Conservation (phyloP, 2,113 vertebrate species). For the Semnornis frantzii region DNA sequence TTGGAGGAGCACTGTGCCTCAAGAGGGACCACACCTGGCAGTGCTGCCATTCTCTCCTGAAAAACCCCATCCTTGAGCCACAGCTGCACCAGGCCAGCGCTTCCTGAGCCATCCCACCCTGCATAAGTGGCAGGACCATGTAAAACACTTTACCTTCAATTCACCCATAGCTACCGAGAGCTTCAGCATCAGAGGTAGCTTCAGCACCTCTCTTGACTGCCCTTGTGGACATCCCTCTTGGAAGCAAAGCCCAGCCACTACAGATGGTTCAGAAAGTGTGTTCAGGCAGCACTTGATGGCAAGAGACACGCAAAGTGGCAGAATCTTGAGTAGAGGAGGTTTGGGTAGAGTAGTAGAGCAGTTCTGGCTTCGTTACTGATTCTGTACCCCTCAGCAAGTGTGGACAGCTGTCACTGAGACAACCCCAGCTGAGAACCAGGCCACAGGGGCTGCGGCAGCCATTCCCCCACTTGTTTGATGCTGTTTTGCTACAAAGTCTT, state of each 20-base stretch:
- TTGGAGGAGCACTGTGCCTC: neutral
- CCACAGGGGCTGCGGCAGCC: neutral
- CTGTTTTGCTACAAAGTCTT: neutral
- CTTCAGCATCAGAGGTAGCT: neutral
- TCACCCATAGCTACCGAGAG: neutral
- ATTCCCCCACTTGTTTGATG: neutral
- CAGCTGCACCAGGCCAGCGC: neutral
- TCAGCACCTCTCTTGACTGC: neutral
- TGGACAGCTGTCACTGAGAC: neutral
- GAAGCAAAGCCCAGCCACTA: neutral
- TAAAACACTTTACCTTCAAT: neutral
- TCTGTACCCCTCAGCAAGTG: neutral
- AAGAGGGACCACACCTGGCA: neutral
- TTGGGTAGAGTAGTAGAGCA: neutral
- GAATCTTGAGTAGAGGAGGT: neutral
- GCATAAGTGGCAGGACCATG: neutral
- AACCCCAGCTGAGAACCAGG: fast-evolving
- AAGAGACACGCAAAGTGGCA: neutral
- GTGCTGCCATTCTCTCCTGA: neutral
- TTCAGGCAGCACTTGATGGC: neutral
- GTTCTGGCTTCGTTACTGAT: neutral
- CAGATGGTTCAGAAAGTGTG: neutral
- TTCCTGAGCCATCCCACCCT: neutral
- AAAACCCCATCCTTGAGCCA: neutral
- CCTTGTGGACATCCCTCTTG: neutral